Base-by-base conservation (phyloP, 2,113 vertebrate species). In the Meriones unguiculatus region DNA sequence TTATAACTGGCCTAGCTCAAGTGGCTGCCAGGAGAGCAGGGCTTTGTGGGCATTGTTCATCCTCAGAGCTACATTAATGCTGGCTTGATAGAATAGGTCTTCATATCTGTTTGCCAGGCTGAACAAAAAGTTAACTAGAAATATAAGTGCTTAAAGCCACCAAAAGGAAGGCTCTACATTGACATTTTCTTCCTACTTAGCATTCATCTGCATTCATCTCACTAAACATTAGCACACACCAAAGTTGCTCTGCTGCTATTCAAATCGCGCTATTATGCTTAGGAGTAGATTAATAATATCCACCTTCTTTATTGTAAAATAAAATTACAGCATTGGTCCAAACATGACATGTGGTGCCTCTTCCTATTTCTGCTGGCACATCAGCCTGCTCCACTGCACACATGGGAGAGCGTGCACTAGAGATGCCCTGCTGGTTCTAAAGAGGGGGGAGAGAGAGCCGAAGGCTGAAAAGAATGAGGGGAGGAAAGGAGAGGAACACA, bases 81-180 rank as follows among this genome's bases (percentile, higher is more conserved):
- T 64, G 30, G 90, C 28, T n/a, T 95, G 88, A 96, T 84, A 96
- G 93, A 97, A 97, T 0, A 97, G 50, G 95, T 84, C 91, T 97
- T 94, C 62, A 0, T 89, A 90, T 96, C 90, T 96, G 77, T 93
- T 95, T 97, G 81, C 93, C 50, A 90, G 81, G 18, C 32, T 78
- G 92, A 97, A 97, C 77, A 97, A 90, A 97, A 97, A 97, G 88
- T 95, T 95, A 96, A 96, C 96, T 94, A 84, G 62, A 97, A 96
- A 95, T 76, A 0, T 89, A 97, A 94, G 93, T 80, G 92, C 77
- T 91, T 95, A n/a, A 92, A 95, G 86, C 95, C 91, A 92, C 95
- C 81, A 75, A 97, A 95, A 93, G 76, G n/a, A 90, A 96, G 82
- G 70, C 92, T 97, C 72, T 87, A 87, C 50, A 50, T 18, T 96